Evolutionary conservation across 2,797 vertebrate species (phyloP), one percentile per base, ranked within the genome.

Genomic region (Poecilia picta): DNA sequence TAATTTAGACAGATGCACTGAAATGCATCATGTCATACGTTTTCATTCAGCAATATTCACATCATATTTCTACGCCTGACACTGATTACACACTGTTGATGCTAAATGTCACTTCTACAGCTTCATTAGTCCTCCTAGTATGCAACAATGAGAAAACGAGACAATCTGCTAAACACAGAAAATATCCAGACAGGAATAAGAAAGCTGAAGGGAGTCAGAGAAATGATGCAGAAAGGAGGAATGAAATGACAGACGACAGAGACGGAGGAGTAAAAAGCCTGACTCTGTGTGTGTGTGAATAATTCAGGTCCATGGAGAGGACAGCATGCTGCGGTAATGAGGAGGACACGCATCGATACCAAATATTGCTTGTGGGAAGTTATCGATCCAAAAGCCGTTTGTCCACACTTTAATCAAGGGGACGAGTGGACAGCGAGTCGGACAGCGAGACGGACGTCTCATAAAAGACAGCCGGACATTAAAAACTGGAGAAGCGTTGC

Each of bases 361-460:
- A 96, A 95, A 96, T 95, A 95, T 94, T 89, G 95, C 95, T 96
- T 93, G 94, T 96, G 95, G 95, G 95, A 95, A 96, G 92, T 93
- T 92, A 96, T 96, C 83, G 95, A 96, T 96, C 91, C 76, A 74
- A 91, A 89, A 92, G 91, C 92, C 92, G 92, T 95, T 96, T 95
- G 95, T 95, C 92, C 94, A 89, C 93, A 95, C 89, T 94, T 93
- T 90, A 94, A 94, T 91, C 88, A 72, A 88, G 86, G 86, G 78
- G 89, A 94, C 84, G 84, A 92, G 91, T 79, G 83, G 89, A 86
- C 89, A 86, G 83, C 84, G 66, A 70, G 81, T 76, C 72, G 33
- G 74, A 68, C n/a, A 81, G 36, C 57, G 41, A 73, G 72, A 78
- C 23, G 49, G n/a, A 64, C 1, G 25, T 31, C 12, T 59, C 8